These are phyloP conservation scores for Idaea biselata DNA, from an alignment of 2,888 invertebrate genomes.

Conservation along the genomic window DNA sequence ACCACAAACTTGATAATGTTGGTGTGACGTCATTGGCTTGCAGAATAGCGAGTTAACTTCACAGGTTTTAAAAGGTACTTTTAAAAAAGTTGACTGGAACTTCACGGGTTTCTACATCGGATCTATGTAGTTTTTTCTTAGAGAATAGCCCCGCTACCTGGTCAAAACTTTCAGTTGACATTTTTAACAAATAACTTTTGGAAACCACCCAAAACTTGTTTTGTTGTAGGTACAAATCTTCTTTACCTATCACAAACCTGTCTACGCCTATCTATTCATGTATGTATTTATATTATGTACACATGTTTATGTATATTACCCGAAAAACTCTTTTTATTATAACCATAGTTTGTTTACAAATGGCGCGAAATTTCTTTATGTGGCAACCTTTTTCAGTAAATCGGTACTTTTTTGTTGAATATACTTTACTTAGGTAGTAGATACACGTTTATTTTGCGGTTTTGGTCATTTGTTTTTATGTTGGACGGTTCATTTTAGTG, in stretches of 20 bases:
- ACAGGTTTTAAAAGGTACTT: no score
- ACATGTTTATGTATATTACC: conserved; percentile 33
- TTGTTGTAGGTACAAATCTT: no score
- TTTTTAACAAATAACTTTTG: no score
- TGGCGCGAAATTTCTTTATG: conserved; percentile 55
- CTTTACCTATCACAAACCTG: neutral
- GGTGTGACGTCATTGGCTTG: no score
- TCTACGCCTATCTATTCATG: neutral
- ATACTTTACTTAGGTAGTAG: neutral
- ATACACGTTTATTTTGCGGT: neutral
- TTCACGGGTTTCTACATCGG: no score
- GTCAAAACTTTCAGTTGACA: no score
- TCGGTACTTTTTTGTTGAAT: conserved; percentile 25
- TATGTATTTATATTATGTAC: conserved; percentile 6
- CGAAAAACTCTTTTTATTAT: conserved; percentile 27
- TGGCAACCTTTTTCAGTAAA: conserved; percentile 46
- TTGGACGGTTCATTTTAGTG: conserved; percentile 5
- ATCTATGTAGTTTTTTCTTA: no score
- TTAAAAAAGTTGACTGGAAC: no score
- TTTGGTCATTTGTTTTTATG: conserved; percentile 21
- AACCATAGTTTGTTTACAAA: conserved; percentile 48
- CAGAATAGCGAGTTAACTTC: no score
- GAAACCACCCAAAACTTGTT: no score
- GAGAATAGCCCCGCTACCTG: no score
- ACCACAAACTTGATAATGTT: no score